Conservation (phyloP, 2,888 invertebrate species). For the Nomada lathburiana region DNA sequence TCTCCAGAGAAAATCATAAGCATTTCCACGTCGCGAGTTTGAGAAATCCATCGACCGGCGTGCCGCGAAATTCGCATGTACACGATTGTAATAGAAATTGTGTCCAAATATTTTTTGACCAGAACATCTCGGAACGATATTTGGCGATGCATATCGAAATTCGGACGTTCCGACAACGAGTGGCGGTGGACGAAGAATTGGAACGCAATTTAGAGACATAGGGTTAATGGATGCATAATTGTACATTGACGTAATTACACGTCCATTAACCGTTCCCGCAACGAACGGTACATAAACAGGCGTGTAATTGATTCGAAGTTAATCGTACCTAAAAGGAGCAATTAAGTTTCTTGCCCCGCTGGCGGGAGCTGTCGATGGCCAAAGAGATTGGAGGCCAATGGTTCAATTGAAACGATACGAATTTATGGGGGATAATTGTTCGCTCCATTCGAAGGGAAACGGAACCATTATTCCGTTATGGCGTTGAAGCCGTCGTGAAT, state of each 20-base stretch:
- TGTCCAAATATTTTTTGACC: too few relatives aligned
- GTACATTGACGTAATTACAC: conserved; percentile 20
- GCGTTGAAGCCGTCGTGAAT: neutral
- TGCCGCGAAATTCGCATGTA: too few relatives aligned
- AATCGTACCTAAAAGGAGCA: conserved; percentile 39
- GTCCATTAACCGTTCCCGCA: conserved; percentile 34
- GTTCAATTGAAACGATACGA: conserved; percentile 5
- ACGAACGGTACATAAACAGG: conserved; percentile 17
- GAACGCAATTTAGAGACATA: neutral
- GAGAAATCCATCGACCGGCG: too few relatives aligned
- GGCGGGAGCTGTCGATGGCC: conserved; percentile 3
- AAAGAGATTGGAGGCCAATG: conserved; percentile 21
- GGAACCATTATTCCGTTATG: neutral
- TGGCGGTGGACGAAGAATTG: neutral
- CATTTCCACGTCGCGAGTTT: too few relatives aligned
- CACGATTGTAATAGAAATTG: too few relatives aligned
- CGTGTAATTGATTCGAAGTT: conserved; percentile 35
- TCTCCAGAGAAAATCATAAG: too few relatives aligned
- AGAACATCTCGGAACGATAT: too few relatives aligned
- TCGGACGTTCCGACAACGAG: too few relatives aligned
- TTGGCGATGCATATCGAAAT: too few relatives aligned
- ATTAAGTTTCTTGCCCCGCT: conserved; percentile 26
- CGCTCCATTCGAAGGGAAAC: conserved; percentile 8
- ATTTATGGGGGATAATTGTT: conserved; percentile 20
- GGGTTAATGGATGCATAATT: conserved; percentile 17